A percentile compares a stretch with the other conserved stretches of the same genome.
These are phyloP conservation scores for Penaeus indicus DNA, from an alignment of 1,140 invertebrate species.

Conservation along the genomic window DNA sequence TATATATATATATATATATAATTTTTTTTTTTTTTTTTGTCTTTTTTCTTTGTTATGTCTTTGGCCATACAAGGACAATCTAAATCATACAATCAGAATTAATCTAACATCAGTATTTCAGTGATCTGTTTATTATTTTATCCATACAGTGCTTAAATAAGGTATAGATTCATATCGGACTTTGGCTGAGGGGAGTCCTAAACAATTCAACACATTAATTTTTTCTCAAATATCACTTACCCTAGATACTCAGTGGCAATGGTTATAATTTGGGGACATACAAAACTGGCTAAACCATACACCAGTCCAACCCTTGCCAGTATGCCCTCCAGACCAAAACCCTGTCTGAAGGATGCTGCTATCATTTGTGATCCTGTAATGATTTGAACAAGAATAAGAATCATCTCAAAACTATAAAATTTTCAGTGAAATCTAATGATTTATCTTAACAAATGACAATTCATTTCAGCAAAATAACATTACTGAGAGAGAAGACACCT, in stretches of 20 bases:
- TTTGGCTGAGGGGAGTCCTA: too few species aligned
- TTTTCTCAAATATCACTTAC: slow-evolving; percentile 3
- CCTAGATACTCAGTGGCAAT: not conserved
- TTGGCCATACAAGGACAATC: too few species aligned
- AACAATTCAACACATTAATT: too few species aligned
- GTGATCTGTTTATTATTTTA: not conserved
- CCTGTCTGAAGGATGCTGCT: not conserved
- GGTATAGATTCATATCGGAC: too few species aligned
- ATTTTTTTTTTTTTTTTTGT: too few species aligned
- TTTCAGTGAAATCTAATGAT: not conserved
- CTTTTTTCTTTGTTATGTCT: too few species aligned
- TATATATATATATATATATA: too few species aligned
- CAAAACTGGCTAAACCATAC: slow-evolving; percentile 20
- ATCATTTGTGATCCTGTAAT: slow-evolving; percentile 29
- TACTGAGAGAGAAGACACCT: too few species aligned
- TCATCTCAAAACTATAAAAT: not conserved
- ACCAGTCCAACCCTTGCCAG: slow-evolving; percentile 29
- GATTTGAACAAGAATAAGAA: too few species aligned
- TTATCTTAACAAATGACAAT: too few species aligned
- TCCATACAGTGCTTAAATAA: not conserved
- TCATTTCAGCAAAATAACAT: too few species aligned
- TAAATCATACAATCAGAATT: too few species aligned
- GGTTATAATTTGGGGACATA: not conserved
- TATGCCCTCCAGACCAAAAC: not conserved
- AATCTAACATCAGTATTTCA: not conserved